Percentiles rank a stretch among this genome's conserved stretches.
Conservation (phyloP, 2,888 invertebrate species). For the Agelastica alni region DNA sequence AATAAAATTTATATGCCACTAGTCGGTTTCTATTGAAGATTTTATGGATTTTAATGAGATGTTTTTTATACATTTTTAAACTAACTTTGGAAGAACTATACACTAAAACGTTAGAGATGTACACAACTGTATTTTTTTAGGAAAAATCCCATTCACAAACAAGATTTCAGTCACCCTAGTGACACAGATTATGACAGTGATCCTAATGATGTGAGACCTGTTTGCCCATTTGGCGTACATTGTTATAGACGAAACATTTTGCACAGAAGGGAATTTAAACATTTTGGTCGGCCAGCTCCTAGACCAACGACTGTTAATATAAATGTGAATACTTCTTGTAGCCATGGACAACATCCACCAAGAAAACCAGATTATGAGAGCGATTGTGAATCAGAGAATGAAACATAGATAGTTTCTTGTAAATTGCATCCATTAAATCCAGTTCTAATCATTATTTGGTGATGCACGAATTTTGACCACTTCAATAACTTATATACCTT, state of each 20-base stretch:
- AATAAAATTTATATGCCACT: no score
- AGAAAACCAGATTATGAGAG: slow-evolving; percentile 37
- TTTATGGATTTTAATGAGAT: no score
- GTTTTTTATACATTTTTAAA: no score
- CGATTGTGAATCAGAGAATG: slow-evolving; percentile 23
- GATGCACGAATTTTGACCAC: no score
- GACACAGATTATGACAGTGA: slow-evolving; percentile 64
- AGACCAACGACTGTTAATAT: slow-evolving; percentile 34
- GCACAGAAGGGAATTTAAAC: slow-evolving; percentile 62
- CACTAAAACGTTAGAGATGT: no score
- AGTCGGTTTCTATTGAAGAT: no score
- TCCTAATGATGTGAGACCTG: slow-evolving; percentile 55
- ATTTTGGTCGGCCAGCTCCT: slow-evolving; percentile 44
- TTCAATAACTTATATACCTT: background rate
- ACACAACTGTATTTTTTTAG: no score
- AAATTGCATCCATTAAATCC: no score
- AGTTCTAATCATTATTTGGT: no score
- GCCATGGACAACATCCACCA: slow-evolving; percentile 36
- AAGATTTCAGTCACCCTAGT: slow-evolving; percentile 66
- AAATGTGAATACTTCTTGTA: slow-evolving; percentile 28
- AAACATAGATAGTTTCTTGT: background rate
- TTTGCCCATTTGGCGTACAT: slow-evolving; percentile 62
- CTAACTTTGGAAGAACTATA: no score
- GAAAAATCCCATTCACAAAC: slow-evolving; percentile 64
- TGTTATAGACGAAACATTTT: slow-evolving; percentile 64